Evolutionary conservation across 2,113 vertebrate genomes (phyloP).

Genomic region (Tursiops truncatus): DNA sequence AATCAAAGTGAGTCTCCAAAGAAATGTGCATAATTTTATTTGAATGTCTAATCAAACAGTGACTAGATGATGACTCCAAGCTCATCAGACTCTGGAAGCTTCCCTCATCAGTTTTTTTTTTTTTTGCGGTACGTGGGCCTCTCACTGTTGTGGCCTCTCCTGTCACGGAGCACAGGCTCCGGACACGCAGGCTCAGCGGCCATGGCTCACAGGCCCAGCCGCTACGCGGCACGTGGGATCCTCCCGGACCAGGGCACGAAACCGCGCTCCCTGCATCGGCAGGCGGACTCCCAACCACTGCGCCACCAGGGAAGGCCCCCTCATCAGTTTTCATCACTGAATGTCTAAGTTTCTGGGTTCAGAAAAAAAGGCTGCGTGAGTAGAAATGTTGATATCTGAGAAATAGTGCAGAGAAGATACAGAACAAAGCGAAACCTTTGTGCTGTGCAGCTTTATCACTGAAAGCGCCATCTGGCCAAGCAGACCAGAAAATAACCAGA

Average conservation of each 20-base stretch:
- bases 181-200: too few species aligned
- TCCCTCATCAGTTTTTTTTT: neutral
- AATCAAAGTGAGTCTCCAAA: neutral
- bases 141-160: too few species aligned
- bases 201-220: too few species aligned
- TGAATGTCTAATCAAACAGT: neutral
- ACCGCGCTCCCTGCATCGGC: too few species aligned
- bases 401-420: neutral
- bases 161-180: too few species aligned
- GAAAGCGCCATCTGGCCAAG: slow-evolving; percentile 69
- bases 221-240: too few species aligned
- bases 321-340: neutral
- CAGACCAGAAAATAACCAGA: slow-evolving; percentile 22
- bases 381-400: slow-evolving; percentile 17
- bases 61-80: neutral
- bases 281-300: too few species aligned
- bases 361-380: neutral
- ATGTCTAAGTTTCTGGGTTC: neutral
- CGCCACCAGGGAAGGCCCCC: neutral
- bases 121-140: too few species aligned
- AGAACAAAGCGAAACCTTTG: slow-evolving; percentile 37
- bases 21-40: neutral
- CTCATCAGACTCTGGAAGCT: neutral
- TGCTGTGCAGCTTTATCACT: slow-evolving; percentile 18
- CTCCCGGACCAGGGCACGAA: too few species aligned